These are phyloP conservation scores for Ciconia stormi DNA, from an alignment of 2,113 vertebrate species.

Conservation along the genomic window DNA sequence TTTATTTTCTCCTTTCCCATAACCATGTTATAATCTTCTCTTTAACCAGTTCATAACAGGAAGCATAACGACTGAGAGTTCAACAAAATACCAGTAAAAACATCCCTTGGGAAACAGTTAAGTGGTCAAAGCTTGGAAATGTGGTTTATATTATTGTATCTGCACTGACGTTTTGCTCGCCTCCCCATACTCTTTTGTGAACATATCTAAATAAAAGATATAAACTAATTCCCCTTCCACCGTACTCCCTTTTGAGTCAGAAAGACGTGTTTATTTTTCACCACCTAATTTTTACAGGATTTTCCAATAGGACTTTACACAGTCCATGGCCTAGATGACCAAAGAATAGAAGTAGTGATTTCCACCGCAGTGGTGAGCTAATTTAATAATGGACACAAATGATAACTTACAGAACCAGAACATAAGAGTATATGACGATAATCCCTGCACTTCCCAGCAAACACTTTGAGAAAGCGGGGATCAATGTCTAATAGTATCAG, in stretches of 20 bases:
- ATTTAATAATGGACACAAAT: constrained; percentile 21
- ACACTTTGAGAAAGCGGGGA: background rate
- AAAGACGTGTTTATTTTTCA: background rate
- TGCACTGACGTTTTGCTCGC: background rate
- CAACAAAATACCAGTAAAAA: constrained; percentile 66
- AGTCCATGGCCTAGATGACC: background rate
- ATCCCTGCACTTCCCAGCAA: constrained; percentile 15
- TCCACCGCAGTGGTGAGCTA: background rate
- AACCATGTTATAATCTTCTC: constrained; percentile 47
- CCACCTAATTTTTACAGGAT: background rate
- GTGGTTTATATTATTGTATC: constrained; percentile 27
- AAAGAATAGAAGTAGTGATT: background rate
- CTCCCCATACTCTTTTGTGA: background rate
- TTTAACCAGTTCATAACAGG: constrained; percentile 67
- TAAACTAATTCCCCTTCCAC: background rate
- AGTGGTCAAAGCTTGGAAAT: constrained; percentile 64
- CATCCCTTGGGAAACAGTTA: constrained; percentile 61
- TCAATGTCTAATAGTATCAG: background rate
- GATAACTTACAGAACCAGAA: background rate
- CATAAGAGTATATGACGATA: background rate
- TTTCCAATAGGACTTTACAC: background rate
- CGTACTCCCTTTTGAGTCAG: background rate
- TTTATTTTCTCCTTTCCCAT: constrained; percentile 50
- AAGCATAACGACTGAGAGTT: constrained; percentile 53
- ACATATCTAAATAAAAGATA: background rate